These are phyloP conservation scores for Melanaphis sacchari DNA, from an alignment of 1,140 invertebrate species.

Conservation along the genomic window DNA sequence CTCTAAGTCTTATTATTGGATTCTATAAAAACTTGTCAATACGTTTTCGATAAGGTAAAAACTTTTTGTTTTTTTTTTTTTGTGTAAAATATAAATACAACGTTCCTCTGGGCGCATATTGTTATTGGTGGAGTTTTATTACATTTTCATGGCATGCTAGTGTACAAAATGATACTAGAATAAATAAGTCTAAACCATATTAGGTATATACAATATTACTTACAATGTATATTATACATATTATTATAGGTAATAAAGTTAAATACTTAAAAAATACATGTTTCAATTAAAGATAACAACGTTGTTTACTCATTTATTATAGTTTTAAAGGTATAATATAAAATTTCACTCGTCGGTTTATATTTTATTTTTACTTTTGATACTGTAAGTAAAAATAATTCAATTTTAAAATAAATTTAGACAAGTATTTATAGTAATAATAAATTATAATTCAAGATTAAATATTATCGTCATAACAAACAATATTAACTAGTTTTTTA, in stretches of 20 bases:
- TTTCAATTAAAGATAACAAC: neutral
- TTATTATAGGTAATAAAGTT: no score
- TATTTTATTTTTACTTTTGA: no score
- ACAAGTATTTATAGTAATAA: no score
- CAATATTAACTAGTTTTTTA: neutral
- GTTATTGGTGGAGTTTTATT: neutral
- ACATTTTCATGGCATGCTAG: neutral
- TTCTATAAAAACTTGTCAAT: neutral
- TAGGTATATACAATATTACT: no score
- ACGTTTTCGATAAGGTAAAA: neutral
- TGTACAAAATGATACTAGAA: neutral
- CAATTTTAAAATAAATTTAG: neutral
- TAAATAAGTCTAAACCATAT: no score
- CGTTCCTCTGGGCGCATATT: neutral
- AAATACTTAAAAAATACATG: neutral
- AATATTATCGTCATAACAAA: neutral
- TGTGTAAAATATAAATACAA: neutral
- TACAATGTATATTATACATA: no score
- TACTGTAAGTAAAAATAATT: no score
- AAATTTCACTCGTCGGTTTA: no score
- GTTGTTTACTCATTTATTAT: no score
- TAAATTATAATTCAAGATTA: neutral
- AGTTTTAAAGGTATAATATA: no score
- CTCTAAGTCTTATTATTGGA: neutral
- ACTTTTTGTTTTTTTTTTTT: no score